phyloP scores from a whole-genome alignment of 2,797 vertebrate genomes.

The Vultur gryphus region DNA sequence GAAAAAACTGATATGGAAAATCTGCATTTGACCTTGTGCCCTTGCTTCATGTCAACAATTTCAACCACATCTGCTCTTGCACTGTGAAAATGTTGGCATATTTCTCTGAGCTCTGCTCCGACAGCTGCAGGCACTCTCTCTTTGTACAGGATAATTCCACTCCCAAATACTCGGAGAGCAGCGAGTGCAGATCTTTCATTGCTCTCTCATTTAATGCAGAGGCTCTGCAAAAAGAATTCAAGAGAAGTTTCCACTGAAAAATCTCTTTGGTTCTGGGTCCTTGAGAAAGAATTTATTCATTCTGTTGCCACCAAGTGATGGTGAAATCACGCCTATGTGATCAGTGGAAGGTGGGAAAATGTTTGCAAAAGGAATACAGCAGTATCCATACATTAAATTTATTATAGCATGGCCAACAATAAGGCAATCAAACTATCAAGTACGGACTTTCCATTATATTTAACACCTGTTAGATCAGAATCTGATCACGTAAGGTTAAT shows the following conservation, averaged over 20 bases:
- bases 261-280: background rate
- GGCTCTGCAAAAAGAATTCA: constrained; percentile 26
- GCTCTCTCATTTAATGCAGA: background rate
- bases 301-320: background rate
- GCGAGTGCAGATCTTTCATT: background rate
- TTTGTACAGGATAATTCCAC: constrained; percentile 48
- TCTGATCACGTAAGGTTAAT: background rate
- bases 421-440: background rate
- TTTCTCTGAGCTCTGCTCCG: constrained; percentile 29
- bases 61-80: constrained; percentile 70
- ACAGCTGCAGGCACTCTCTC: constrained; percentile 70
- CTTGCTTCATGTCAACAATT: constrained; percentile 55
- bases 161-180: background rate
- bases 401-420: background rate
- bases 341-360: background rate
- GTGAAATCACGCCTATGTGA: fast-evolving
- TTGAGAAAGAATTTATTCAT: background rate
- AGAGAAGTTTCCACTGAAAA: constrained; percentile 32
- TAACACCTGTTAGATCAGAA: background rate
- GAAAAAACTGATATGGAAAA: constrained; percentile 69
- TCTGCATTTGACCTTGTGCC: constrained; percentile 67
- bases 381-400: background rate
- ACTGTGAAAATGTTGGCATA: constrained; percentile 69
- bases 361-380: background rate
- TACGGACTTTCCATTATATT: background rate